phyloP scores from a whole-genome alignment of 2,888 invertebrate genomes.

The Entomobrya multifasciata region DNA sequence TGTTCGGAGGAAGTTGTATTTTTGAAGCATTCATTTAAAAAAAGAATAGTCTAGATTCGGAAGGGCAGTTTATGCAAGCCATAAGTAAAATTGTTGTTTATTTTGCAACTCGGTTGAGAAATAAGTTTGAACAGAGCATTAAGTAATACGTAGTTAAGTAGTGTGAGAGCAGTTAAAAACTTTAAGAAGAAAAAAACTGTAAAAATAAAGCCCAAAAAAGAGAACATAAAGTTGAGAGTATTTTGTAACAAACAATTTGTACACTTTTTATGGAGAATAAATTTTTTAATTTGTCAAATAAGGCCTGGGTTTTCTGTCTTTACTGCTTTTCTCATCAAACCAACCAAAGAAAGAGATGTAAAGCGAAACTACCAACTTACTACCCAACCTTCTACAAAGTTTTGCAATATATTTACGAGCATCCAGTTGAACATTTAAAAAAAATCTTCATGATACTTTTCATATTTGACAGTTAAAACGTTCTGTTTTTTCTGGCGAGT shows the following conservation, averaged over 20 bases:
- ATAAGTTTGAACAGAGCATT: neutral
- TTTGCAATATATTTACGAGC: neutral
- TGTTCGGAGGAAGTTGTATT: no score
- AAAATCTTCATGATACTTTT: constrained; percentile 25
- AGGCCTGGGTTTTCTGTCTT: neutral
- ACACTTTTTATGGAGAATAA: constrained; percentile 35
- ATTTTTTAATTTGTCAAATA: constrained; percentile 20
- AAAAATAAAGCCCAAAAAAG: constrained; percentile 6
- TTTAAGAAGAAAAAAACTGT: no score
- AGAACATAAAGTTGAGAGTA: neutral
- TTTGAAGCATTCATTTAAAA: no score
- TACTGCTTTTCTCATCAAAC: neutral
- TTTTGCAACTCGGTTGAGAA: neutral
- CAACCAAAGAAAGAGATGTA: constrained; percentile 3
- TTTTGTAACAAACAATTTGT: neutral
- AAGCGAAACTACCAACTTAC: neutral
- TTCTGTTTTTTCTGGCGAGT: neutral
- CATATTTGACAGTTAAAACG: constrained; percentile 11
- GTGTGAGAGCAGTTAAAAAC: no score
- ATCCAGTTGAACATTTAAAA: neutral
- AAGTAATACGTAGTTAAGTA: no score
- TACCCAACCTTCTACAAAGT: neutral
- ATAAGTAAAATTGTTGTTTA: no score
- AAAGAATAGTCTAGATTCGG: no score
- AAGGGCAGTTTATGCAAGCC: no score